These are phyloP conservation scores for Plebejus argus DNA, from an alignment of 2,888 invertebrate genomes.

Conservation along the genomic window DNA sequence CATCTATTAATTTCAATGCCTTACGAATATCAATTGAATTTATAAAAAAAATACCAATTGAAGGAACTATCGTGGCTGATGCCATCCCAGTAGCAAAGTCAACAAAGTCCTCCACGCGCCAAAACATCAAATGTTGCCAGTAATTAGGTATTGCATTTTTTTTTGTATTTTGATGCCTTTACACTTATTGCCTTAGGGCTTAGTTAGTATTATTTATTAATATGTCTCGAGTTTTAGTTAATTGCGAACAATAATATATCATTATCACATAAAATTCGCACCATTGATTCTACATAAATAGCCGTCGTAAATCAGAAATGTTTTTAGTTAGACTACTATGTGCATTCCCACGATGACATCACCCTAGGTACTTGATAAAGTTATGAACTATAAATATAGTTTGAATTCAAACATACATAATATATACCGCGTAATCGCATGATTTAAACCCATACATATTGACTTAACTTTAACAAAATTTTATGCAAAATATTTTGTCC, in stretches of 20 bases:
- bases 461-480: neutral
- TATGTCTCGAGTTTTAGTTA: neutral
- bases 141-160: no score
- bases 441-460: neutral
- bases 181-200: no score
- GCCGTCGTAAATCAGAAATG: constrained; percentile 2
- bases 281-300: neutral
- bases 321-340: constrained; percentile 9
- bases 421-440: neutral
- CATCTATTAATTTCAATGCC: no score
- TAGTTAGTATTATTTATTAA: neutral
- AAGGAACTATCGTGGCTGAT: no score
- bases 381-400: constrained; percentile 2
- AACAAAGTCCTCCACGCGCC: no score
- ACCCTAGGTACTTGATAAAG: neutral
- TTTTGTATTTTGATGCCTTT: no score
- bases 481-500: no score
- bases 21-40: no score
- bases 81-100: no score
- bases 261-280: neutral
- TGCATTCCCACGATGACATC: constrained; percentile 24
- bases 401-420: constrained; percentile 21
- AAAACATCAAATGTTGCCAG: no score
- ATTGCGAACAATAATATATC: neutral
- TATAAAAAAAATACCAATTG: no score